Percentiles rank a stretch among this genome's conserved stretches.
These are phyloP conservation scores for Cepaea hortensis DNA, from an alignment of 2,888 invertebrate species.

Conservation along the genomic window DNA sequence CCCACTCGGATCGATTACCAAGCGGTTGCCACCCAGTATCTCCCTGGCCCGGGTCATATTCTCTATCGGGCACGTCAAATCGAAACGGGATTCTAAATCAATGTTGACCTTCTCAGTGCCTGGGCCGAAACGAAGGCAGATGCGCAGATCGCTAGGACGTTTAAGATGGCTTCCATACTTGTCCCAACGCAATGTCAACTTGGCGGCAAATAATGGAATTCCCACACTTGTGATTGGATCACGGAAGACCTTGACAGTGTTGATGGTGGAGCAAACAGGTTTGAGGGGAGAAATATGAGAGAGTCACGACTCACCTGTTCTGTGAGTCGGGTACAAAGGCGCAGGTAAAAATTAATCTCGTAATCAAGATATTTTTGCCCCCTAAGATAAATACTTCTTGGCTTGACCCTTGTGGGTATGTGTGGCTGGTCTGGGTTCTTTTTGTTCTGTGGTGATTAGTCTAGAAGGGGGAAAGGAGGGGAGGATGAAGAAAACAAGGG, in stretches of 20 bases:
- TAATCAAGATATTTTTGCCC: no score
- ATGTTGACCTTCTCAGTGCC: constrained; percentile 35
- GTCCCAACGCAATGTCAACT: constrained; percentile 39
- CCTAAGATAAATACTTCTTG: no score
- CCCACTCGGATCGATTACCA: constrained; percentile 23
- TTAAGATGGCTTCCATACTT: constrained; percentile 34
- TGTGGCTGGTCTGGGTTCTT: no score
- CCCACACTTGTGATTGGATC: constrained; percentile 37
- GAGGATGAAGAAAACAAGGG: no score
- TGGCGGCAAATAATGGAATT: constrained; percentile 33
- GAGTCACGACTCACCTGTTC: constrained; percentile 19
- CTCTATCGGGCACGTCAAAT: constrained; percentile 34
- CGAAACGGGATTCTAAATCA: constrained; percentile 35
- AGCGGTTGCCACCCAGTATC: constrained; percentile 33
- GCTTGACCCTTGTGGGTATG: no score
- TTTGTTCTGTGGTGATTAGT: no score
- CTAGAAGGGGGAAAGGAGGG: no score
- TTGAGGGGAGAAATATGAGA: constrained; percentile 15
- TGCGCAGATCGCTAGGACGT: not conserved
- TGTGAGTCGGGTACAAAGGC: not conserved
- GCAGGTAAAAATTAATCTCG: no score
- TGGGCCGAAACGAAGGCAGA: constrained; percentile 34
- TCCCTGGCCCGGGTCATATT: not conserved
- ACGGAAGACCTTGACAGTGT: constrained; percentile 18
- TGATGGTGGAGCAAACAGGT: constrained; percentile 41